Base-by-base conservation (phyloP, 2,797 vertebrate genomes). In the Xenentodon cancila region DNA sequence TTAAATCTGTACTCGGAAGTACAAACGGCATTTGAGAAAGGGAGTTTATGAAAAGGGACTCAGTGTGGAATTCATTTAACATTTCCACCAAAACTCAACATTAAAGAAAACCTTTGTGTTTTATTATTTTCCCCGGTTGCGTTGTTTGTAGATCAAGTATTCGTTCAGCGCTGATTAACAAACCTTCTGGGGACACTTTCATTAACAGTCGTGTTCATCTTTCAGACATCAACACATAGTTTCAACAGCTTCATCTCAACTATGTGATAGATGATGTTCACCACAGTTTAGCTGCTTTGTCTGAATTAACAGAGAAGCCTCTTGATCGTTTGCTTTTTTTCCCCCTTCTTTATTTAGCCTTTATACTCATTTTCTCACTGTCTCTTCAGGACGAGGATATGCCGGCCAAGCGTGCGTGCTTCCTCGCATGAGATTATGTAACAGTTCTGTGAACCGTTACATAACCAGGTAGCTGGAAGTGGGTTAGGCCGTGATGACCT, bases 381-480 rank as follows among this genome's bases (percentile, higher is more conserved):
- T 68, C 37, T 73, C 53, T 64, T 69, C 49, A 16, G 59, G 56
- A 64, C 50, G 56, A 75, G 30, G 53, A 74, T 66, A 75, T 51
- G 45, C 18, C 40, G 20, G 58, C 47, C 44, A 58, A 46, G 63
- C 59, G 59, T 27, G 53, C 71, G 57, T 42, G 59, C 70, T 64
- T 59, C 65, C 64, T 73, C 71, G 57, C 47, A 44, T 53, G 51
- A 53, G 59, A 73, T 93, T 93, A 89, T 68, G 56, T 76, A 93
- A 93, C 40, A 0, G 22, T 89, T 90, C 86, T 71, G 45, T 50
- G 84, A 89, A 84, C 63, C 17, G 64, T 93, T 93, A 84, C 68
- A 68, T 91, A 93, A 93, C 59, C 79, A 75, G 85, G 79, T 85
- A 81, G 84, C 69, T 63, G 46, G 18, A 92, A 86, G 63, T 92